These are phyloP conservation scores for Clusia tigrina DNA, from an alignment of 2,888 invertebrate species.

Conservation along the genomic window DNA sequence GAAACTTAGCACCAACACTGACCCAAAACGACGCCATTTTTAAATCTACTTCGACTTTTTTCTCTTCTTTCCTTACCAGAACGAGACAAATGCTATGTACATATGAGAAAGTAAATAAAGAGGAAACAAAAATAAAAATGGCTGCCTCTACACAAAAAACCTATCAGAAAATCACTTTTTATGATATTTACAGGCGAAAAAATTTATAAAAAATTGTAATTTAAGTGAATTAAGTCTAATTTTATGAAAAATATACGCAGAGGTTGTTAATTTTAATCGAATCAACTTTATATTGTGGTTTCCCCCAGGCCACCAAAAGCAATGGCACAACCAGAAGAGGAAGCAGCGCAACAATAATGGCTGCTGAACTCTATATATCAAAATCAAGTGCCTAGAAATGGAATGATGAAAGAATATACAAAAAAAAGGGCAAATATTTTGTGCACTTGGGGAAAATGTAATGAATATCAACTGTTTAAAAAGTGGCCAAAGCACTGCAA, in stretches of 20 bases:
- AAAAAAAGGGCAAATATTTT: too few relatives aligned
- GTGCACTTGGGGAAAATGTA: too few relatives aligned
- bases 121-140: slow-evolving; percentile 31
- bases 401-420: too few relatives aligned
- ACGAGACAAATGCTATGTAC: neutral
- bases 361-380: too few relatives aligned
- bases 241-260: too few relatives aligned
- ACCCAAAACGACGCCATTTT: slow-evolving; percentile 23
- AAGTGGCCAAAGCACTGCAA: too few relatives aligned
- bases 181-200: neutral
- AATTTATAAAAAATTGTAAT: neutral
- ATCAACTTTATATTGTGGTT: too few relatives aligned
- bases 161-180: neutral
- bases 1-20: neutral
- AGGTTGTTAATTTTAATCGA: too few relatives aligned
- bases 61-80: neutral
- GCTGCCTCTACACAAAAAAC: slow-evolving; percentile 27
- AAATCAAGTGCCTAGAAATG: too few relatives aligned
- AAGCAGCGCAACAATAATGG: slow-evolving; percentile 7
- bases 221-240: too few relatives aligned
- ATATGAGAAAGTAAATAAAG: slow-evolving; percentile 10
- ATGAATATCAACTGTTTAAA: too few relatives aligned
- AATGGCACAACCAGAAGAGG: neutral
- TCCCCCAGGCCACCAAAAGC: too few relatives aligned
- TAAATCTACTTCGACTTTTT: slow-evolving; percentile 16